Evolutionary conservation across 2,797 vertebrate genomes (phyloP), one percentile per base, ranked within the genome.

Genomic region (Sardinella longiceps): DNA sequence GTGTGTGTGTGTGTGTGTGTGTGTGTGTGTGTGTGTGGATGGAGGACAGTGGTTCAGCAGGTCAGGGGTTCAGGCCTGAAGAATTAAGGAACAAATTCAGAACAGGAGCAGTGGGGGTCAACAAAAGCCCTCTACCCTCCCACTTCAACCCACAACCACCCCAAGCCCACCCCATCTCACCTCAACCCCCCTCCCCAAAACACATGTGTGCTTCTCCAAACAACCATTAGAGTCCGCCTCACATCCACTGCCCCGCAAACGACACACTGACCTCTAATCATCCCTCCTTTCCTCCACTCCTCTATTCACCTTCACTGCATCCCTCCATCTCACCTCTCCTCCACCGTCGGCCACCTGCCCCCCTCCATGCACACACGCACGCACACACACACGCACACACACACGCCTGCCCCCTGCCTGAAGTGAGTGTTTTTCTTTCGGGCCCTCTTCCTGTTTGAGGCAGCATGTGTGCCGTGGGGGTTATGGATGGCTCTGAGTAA

Each of bases 71-170:
- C 91, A 93, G 86, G 80, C 86, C 90, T 89, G 87, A 87, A 93
- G n/a, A 94, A 94, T 93, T 89, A 90, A 91, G 90, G 90, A 90
- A 92, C 91, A 92, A 92, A 92, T 91, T 93, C 89, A 88, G 90
- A 93, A 85, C 92, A 93, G 91, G 87, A 90, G 90, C 87, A 81
- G 85, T 83, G 84, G 81, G 80, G 84, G 84, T 85, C 74, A 14
- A 80, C 81, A 45, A 70, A 7, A 70, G 25, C n/a, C 28, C 30
- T 25, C 10, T 5, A 43, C 25, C 60, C n/a, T 28, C 18, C 51
- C 51, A 3, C 50, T 20, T 53, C 51, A 20, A 18, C 18, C 15
- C 51, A 20, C 51, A 3, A 28, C 11, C 30, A 14, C 14, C 63
- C 30, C 83, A 12, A 1, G 0, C 25, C 6, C 60, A 9, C 60